Base-by-base conservation (phyloP, 2,113 vertebrate genomes). In the Gasterosteus nipponicus region DNA sequence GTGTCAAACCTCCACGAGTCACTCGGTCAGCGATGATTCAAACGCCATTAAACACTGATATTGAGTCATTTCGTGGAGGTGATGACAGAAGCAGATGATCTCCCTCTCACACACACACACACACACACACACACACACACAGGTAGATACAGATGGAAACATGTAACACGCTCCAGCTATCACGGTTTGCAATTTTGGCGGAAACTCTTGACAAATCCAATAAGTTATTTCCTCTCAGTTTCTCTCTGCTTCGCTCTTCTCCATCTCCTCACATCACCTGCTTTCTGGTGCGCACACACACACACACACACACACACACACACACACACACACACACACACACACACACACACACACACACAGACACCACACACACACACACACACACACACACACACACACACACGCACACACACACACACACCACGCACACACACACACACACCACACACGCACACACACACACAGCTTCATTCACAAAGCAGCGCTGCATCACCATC, bases 391-490 rank as follows among this genome's bases (percentile, higher is more conserved):
- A 62, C 33, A 38, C 51, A 65, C 67, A 62, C 75, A 59, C 53
- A 33, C 53, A 68, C 69, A 62, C 38, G 69, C 70, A 76, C 19
- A 46, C 59, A 69, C 39, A 62, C 0, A 19, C 53, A 68, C 69
- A n/a, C n/a, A n/a, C n/a, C n/a, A n/a, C n/a, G n/a, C n/a, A n/a
- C n/a, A n/a, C n/a, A n/a, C n/a, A n/a, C n/a, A n/a, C n/a, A 58
- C 68, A 65, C 41, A 49, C 66, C 67, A 62, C 75, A 59, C 53
- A 33, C 53, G 61, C 69, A 62, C 38, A 74, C 70, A 76, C 19
- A 46, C 59, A 69, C 39, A 62, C 0, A 19, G 26, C 42, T 58
- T 63, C 73, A 83, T 80, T 80, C 77, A 86, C 61, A 77, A 47
- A 67, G 67, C 68, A 9, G 58, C 62, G 72, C 35, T 82, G 57